These are phyloP conservation scores for Lithophane leautieri DNA, from an alignment of 2,888 invertebrate genomes.

Conservation along the genomic window DNA sequence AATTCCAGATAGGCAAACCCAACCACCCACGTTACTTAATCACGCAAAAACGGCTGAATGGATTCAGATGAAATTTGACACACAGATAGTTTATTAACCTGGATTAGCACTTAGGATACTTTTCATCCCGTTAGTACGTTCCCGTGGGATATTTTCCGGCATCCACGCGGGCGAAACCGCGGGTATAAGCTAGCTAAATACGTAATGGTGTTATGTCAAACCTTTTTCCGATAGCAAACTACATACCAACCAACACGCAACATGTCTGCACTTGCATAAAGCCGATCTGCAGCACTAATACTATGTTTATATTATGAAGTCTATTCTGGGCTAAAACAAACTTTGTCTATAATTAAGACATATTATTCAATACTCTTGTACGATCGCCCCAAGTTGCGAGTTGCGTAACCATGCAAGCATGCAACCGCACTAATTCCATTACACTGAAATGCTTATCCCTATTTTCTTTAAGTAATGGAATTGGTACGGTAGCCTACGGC, in stretches of 20 bases:
- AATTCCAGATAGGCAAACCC: too few relatives aligned
- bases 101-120: too few relatives aligned
- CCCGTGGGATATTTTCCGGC: too few relatives aligned
- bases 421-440: conserved; percentile 64
- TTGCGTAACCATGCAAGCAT: conserved; percentile 45
- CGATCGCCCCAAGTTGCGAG: conserved; percentile 23
- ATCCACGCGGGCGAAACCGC: not conserved
- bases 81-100: too few relatives aligned
- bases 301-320: conserved; percentile 40
- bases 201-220: conserved; percentile 39
- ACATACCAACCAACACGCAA: conserved; percentile 33
- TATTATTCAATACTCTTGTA: conserved; percentile 47
- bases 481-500: conserved; percentile 55
- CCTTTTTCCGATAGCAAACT: conserved; percentile 33
- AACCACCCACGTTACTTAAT: too few relatives aligned
- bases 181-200: conserved; percentile 10
- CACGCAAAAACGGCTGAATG: too few relatives aligned
- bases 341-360: conserved; percentile 37
- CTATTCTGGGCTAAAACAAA: conserved; percentile 45
- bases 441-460: conserved; percentile 60
- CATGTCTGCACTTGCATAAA: conserved; percentile 7
- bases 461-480: conserved; percentile 63
- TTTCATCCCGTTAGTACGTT: too few relatives aligned
- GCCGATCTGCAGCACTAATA: conserved; percentile 8
- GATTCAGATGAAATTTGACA: too few relatives aligned